phyloP scores from a whole-genome alignment of 2,113 vertebrate genomes.

The Indri indri region DNA sequence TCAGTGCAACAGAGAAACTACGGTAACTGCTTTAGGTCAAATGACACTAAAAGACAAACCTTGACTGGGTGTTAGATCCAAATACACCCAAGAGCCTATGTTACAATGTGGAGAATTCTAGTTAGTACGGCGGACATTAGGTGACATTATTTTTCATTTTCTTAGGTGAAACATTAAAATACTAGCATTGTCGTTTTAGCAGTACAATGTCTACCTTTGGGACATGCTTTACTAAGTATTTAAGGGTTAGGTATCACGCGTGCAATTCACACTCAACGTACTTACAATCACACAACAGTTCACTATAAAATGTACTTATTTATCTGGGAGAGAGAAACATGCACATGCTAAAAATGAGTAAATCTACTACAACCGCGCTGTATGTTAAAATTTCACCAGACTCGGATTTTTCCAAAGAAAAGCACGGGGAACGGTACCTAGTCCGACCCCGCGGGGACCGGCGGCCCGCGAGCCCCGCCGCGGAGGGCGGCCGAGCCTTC shows the following conservation, averaged over 20 bases:
- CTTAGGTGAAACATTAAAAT: background rate
- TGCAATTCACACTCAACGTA: background rate
- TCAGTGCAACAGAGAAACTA: too few relatives aligned
- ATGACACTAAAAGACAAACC: background rate
- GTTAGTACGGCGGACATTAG: background rate
- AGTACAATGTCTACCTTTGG: background rate
- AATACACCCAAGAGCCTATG: background rate
- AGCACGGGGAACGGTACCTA: background rate
- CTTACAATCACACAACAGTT: background rate
- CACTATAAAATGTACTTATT: background rate
- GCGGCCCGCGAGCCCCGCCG: too few relatives aligned
- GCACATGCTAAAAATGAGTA: background rate
- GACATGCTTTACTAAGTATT: background rate
- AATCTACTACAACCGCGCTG: background rate
- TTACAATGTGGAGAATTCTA: background rate
- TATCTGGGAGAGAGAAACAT: background rate
- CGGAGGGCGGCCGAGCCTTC: too few relatives aligned
- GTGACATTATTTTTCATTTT: background rate
- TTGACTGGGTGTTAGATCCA: background rate
- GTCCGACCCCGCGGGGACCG: too few relatives aligned
- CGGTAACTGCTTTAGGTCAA: background rate
- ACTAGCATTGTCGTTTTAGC: background rate
- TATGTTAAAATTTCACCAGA: background rate
- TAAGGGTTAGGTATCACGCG: background rate
- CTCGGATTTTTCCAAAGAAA: background rate